Percentiles rank a stretch among this genome's conserved stretches.
Conservation (phyloP, 2,888 invertebrate genomes). For the Lamellibrachia satsuma region DNA sequence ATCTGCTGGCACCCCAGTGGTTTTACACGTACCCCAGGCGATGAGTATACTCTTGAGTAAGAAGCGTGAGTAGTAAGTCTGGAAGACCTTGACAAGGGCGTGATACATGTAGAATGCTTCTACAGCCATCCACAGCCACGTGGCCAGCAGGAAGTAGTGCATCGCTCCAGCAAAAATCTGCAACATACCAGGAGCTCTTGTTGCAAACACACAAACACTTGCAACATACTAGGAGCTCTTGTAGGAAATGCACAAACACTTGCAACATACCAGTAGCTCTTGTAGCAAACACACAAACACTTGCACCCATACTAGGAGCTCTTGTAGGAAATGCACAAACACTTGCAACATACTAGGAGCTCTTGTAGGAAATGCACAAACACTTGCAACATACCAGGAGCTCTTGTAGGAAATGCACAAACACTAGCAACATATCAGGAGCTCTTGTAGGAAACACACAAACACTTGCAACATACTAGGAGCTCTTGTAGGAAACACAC, state of each 20-base stretch:
- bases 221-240: not conserved
- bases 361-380: no score
- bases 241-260: no score
- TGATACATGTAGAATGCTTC: constrained; percentile 70
- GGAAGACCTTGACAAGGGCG: constrained; percentile 68
- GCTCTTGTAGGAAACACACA: no score
- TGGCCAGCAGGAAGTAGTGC: constrained; percentile 67
- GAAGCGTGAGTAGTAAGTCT: constrained; percentile 66
- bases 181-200: constrained; percentile 17
- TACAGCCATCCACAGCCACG: constrained; percentile 67
- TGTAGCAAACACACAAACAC: no score
- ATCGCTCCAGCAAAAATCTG: constrained; percentile 63
- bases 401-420: no score
- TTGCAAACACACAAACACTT: not conserved
- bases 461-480: no score
- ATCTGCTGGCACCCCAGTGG: not conserved
- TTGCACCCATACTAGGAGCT: no score
- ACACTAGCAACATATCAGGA: no score
- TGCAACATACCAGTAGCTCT: no score
- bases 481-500: no score
- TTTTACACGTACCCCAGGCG: constrained; percentile 67
- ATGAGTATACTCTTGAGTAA: constrained; percentile 66
- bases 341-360: not conserved
- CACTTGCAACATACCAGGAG: no score
- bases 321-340: no score